Evolutionary conservation across 2,113 vertebrate species (phyloP), one percentile per base, ranked within the genome.

Genomic region (Danionella cerebrum): DNA sequence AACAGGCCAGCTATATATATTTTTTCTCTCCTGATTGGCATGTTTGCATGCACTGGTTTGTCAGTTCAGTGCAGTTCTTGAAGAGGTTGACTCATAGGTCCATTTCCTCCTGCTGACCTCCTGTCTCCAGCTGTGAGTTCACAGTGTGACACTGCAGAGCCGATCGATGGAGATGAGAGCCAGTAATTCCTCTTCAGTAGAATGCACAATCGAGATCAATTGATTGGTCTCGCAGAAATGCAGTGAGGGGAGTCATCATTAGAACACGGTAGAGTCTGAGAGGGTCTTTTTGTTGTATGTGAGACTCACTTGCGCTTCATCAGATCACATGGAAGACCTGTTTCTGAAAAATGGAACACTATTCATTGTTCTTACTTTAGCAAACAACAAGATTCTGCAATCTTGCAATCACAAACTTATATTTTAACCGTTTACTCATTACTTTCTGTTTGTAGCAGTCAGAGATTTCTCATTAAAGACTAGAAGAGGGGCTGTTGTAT

Each of bases 401-500:
- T 35, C 18, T 9, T 2, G 16, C 52, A 13, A 42, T 16, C 7
- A 11, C 14, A 41, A 10, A 41, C 4, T 58, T 64, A 21, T n/a
- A 52, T 50, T 51, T 39, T 12, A 65, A 44, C 24, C 13, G 41
- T 41, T 55, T 52, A 24, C 22, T 64, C 48, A 47, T 60, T 41
- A 50, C 53, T 47, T 63, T 36, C n/a, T 55, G 60, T 65, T 63
- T 38, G 41, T 31, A 51, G 67, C 53, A 69, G 22, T 62, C 33
- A 36, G 47, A 47, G 39, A 50, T 52, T 54, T 54, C 39, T 70
- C 67, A 62, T 74, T 70, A 65, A 44, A 66, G n/a, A 16, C 39
- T 60, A 66, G 70, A 74, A 70, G 60, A 48, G 45, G 45, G 58
- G 24, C 45, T 70, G 53, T 60, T 38, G 70, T 11, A 45, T 74